Evolutionary conservation across 2,113 vertebrate genomes (phyloP).

Genomic region (Promerops cafer): DNA sequence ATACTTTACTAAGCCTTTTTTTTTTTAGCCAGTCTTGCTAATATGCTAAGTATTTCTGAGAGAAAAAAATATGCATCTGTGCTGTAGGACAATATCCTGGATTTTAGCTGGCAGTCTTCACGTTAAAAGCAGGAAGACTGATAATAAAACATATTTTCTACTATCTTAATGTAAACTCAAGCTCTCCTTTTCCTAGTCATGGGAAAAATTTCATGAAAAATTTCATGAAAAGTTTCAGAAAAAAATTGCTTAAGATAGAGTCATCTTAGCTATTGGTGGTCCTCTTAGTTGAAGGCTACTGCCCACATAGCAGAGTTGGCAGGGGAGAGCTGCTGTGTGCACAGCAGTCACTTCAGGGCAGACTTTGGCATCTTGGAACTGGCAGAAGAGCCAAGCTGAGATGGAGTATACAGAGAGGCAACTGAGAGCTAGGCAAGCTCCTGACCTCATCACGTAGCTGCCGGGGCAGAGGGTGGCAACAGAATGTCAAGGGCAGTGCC

Average conservation of each 20-base stretch:
- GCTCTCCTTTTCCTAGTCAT: neutral
- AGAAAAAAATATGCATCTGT: neutral
- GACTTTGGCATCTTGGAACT: neutral
- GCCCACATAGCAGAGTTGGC: neutral
- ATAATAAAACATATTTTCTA: neutral
- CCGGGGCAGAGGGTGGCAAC: neutral
- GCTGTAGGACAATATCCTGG: neutral
- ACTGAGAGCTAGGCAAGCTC: neutral
- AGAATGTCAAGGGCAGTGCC: neutral
- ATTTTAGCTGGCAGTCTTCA: neutral
- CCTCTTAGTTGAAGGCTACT: neutral
- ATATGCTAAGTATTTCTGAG: neutral
- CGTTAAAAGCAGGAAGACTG: neutral
- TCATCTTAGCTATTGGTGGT: neutral
- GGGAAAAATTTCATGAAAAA: neutral
- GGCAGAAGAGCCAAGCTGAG: neutral
- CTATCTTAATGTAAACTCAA: neutral
- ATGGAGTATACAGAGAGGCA: neutral
- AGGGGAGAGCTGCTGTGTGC: neutral
- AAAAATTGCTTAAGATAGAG: too few relatives aligned
- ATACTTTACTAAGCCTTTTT: neutral
- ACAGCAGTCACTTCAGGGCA: neutral
- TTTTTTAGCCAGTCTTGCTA: neutral
- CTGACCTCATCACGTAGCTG: accelerated
- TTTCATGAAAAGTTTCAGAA: neutral